These are phyloP conservation scores for Zaprionus davidi DNA, from an alignment of 1,140 invertebrate genomes.

Conservation along the genomic window DNA sequence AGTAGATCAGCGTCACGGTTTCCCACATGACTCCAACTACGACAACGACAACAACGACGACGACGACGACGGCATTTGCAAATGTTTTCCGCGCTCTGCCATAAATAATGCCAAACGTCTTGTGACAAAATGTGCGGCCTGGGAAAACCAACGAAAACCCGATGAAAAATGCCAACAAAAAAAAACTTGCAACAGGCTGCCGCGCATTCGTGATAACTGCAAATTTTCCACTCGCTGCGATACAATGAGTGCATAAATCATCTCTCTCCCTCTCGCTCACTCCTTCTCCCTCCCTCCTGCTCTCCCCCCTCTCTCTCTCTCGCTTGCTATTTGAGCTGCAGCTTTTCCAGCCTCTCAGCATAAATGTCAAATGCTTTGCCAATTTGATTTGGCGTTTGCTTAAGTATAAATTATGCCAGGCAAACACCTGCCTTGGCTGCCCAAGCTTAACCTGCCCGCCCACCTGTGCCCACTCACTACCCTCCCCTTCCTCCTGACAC, in stretches of 20 bases:
- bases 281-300: conserved; percentile 16
- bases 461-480: background rate
- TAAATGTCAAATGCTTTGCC: conserved; percentile 79
- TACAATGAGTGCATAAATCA: conserved; percentile 82
- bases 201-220: conserved; percentile 74
- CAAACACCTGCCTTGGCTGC: conserved; percentile 32
- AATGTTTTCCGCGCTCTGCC: conserved; percentile 36
- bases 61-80: conserved; percentile 39
- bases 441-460: background rate
- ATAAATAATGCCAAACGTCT: conserved; percentile 74
- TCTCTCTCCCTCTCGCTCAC: conserved; percentile 31
- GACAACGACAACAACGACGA: conserved; percentile 10
- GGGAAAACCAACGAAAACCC: conserved; percentile 58
- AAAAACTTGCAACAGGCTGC: conserved; percentile 28
- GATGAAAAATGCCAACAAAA: conserved; percentile 7
- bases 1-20: conserved; percentile 69
- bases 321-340: conserved; percentile 57
- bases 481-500: background rate
- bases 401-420: conserved; percentile 76
- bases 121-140: conserved; percentile 78
- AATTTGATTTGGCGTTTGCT: conserved; percentile 78
- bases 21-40: conserved; percentile 56
- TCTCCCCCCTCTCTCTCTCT: conserved; percentile 2
- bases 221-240: conserved; percentile 65
- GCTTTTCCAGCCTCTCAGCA: conserved; percentile 32